phyloP scores from a whole-genome alignment of 2,113 vertebrate species.

The Micronycteris hirsuta region DNA sequence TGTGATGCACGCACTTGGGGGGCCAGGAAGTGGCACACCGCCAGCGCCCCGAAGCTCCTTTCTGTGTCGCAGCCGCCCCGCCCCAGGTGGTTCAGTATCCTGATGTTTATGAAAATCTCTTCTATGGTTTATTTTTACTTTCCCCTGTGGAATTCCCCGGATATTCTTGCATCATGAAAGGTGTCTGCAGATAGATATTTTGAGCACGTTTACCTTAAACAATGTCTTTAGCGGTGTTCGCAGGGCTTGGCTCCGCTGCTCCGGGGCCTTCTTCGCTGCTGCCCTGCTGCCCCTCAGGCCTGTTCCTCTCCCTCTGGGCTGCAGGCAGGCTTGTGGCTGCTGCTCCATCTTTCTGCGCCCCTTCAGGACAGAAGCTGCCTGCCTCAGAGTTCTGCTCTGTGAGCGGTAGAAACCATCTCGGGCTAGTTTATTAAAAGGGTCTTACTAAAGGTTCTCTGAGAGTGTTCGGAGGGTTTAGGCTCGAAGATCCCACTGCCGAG shows the following conservation, averaged over 20 bases:
- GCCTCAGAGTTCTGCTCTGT: neutral
- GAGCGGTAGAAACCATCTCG: neutral
- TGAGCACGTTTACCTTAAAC: neutral
- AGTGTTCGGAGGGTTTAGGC: neutral
- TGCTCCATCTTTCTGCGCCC: neutral
- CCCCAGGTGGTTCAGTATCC: neutral
- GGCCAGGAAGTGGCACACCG: too few species aligned
- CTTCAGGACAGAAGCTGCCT: neutral
- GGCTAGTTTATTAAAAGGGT: neutral
- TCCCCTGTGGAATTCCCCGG: neutral
- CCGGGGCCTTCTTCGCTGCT: neutral
- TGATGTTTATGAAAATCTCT: neutral
- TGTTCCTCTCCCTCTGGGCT: neutral
- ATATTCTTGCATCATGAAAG: neutral
- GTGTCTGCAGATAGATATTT: neutral
- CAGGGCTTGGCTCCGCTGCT: neutral
- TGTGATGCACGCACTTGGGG: accelerated
- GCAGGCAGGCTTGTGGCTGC: neutral
- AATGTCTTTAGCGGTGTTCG: neutral
- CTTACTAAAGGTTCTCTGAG: neutral
- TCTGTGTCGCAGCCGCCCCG: neutral
- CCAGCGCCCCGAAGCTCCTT: neutral
- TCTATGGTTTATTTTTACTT: neutral
- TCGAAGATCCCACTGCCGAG: neutral
- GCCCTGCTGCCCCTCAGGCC: neutral